Base-by-base conservation (phyloP, 2,113 vertebrate species). In the Trichechus manatus region DNA sequence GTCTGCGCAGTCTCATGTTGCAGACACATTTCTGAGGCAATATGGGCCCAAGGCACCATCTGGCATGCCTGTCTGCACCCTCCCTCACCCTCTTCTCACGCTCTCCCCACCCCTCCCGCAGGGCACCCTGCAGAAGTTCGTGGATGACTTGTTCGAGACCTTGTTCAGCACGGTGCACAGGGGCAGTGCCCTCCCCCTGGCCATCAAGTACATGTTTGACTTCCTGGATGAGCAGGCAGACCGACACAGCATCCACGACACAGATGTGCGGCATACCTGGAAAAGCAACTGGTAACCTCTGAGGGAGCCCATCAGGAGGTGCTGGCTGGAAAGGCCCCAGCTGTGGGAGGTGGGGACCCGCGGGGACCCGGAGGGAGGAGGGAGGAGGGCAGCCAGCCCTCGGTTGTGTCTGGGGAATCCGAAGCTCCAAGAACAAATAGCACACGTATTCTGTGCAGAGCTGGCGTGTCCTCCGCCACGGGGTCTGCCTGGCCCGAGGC, bases 141-240 rank as follows among this genome's bases (percentile, higher is more conserved):
- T 99, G 56, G 99, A 99, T 0, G 99, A 99, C 97, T 98, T 99
- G 68, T 99, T 99, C 0, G 99, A 99, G 99, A 99, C 99, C 39
- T 97, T 99, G 96, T 99, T 99, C 99, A 99, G 99, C 95, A 99
- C 99, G 0, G 99, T 99, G 87, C 99, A 99, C 97, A 98, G 99
- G 42, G 99, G 99, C 97, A 99, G 99, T 56, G 99, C 99, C 0
- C 99, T 99, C 53, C 99, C 99, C 0, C 98, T 99, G 72, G 99
- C 99, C 98, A 99, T 99, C 98, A 99, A 99, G 97, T 99, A 99
- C 98, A 99, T 99, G 99, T 99, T 99, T 9, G 99, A 99, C 93
- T 99, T 99, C 99, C 98, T 99, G 99, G 99, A 99, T 27, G 99
- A 99, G 98, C 99, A 99, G 98, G 99, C 99, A 0, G 99, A 99